Evolutionary conservation across 92 coral and sea anemone species (phyloP), one percentile per base, ranked within the genome.

Genomic region (Phymanthus crucifer): DNA sequence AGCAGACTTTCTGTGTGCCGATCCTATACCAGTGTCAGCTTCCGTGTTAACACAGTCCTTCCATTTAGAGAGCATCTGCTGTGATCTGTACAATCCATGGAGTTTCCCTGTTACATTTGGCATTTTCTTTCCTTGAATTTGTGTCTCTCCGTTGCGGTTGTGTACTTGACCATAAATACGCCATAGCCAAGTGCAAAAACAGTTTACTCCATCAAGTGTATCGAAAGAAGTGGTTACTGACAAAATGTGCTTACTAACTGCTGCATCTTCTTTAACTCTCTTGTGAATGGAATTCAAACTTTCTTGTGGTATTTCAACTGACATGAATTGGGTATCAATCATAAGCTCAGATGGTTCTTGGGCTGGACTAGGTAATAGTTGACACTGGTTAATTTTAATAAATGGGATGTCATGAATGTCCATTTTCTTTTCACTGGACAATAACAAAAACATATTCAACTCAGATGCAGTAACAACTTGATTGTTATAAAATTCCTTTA

Each of bases 51-150:
- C 26, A 66, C 74, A 82, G 13, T 82, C 80, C 54, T 73, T n/a
- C 86, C 86, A 82, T n/a, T 82, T 82, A 2, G 57, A 1, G 18
- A 82, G 80, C 74, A 82, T 32, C 66, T 82, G 80, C 3, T 73
- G 24, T 19, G 86, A 82, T 12, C 29, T 73, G 64, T 73, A 73
- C 2, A 82, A 31, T 66, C 65, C 38, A 32, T 74, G 86, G 14
- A 82, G 73, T 66, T 82, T 80, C 32, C 29, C 61, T 2, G 86
- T 82, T 5, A 74, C 58, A 17, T 66, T 80, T 16, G 86, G n/a
- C 67, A 32, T 61, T 73, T 82, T 82, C 43, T 82, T 82, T 38
- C 85, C 57, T 16, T 72, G 71, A 32, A 64, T 54, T 6, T 38
- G 32, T 26, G 33, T 35, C 31, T 46, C 54, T 72, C 34, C 38